These are phyloP conservation scores for Sphecodes monilicornis DNA, from an alignment of 2,888 invertebrate genomes.

Conservation along the genomic window DNA sequence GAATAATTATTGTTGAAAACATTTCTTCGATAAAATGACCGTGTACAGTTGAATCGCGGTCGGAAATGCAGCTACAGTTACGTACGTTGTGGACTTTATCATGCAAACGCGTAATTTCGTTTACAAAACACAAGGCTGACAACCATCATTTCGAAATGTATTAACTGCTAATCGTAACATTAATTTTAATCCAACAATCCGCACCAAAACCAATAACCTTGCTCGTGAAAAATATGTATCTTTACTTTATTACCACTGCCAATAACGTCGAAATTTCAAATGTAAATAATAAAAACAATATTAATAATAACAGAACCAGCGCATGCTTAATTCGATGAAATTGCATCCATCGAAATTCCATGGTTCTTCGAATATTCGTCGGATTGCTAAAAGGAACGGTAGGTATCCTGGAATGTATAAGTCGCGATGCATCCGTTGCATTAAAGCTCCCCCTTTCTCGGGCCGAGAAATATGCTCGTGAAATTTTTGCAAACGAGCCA, in stretches of 20 bases:
- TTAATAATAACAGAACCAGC: background rate
- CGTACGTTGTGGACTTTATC: background rate
- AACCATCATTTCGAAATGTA: background rate
- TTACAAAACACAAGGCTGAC: background rate
- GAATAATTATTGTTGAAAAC: background rate
- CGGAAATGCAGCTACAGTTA: background rate
- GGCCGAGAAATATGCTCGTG: background rate
- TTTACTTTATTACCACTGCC: background rate
- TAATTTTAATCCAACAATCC: background rate
- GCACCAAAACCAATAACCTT: background rate
- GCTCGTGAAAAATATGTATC: background rate
- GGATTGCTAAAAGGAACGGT: background rate
- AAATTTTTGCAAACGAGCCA: conserved; percentile 10
- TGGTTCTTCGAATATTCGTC: background rate
- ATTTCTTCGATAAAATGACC: background rate
- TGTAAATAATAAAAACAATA: background rate
- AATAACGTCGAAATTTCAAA: background rate
- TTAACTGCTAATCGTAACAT: background rate
- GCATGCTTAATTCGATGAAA: background rate
- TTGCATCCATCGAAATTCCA: background rate
- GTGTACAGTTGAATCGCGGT: background rate
- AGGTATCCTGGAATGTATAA: background rate
- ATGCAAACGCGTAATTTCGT: background rate
- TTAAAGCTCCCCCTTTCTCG: background rate
- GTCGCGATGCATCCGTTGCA: background rate